Conservation (phyloP, 2,113 vertebrate species). For the Plectropomus leopardus region DNA sequence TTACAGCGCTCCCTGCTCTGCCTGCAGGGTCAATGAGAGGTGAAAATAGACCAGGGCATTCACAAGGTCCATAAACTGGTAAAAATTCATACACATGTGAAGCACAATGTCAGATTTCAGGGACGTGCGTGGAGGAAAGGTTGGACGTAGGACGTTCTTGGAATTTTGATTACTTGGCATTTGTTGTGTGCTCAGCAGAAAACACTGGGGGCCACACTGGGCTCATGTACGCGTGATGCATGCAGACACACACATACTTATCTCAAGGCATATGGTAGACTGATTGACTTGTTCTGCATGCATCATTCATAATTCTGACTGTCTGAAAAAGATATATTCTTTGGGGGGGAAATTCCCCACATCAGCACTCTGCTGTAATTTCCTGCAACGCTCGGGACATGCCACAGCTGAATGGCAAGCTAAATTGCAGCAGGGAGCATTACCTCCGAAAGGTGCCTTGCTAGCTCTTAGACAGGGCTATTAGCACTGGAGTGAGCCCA, state of each 20-base stretch:
- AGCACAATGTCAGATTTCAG: constrained; percentile 56
- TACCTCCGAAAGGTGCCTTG: constrained; percentile 74
- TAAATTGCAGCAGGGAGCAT: constrained; percentile 74
- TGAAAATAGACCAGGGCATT: constrained; percentile 52
- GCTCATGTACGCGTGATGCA: constrained; percentile 4
- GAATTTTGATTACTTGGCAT: constrained; percentile 70
- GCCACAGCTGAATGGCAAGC: constrained; percentile 72
- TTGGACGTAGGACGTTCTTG: constrained; percentile 18
- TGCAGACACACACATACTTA: constrained; percentile 21
- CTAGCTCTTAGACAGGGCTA: constrained; percentile 73
- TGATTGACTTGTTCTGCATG: constrained; percentile 71
- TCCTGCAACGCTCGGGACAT: constrained; percentile 70
- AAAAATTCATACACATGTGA: constrained; percentile 49
- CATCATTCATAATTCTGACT: constrained; percentile 79
- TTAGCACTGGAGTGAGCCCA: constrained; percentile 78
- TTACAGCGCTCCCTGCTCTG: constrained; percentile 46
- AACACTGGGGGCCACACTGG: constrained; percentile 39
- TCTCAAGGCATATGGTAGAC: constrained; percentile 50
- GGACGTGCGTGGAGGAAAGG: constrained; percentile 30
- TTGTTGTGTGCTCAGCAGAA: constrained; percentile 72
- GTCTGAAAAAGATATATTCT: constrained; percentile 68
- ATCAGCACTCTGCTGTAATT: constrained; percentile 77
- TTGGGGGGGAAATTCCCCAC: constrained; percentile 66
- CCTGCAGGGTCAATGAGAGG: constrained; percentile 74
- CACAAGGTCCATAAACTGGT: constrained; percentile 26